Percentiles rank a stretch among this genome's conserved stretches.
Evolutionary conservation across 1,140 invertebrate species (phyloP).

Genomic region (Dermatophagoides farinae): DNA sequence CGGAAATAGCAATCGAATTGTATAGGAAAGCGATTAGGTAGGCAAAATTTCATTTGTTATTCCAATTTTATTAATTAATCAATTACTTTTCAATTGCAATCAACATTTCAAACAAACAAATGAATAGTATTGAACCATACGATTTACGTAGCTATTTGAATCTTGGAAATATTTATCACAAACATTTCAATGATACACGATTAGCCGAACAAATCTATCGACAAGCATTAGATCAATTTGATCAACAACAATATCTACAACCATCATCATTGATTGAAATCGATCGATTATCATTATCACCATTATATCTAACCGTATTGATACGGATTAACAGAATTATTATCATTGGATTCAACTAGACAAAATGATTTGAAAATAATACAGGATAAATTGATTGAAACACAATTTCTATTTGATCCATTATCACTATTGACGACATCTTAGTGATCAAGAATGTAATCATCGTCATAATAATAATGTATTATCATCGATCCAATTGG

Average conservation of each 20-base stretch:
- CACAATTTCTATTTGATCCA: not conserved
- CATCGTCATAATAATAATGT: not conserved
- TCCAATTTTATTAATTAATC: not conserved
- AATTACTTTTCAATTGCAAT: no score
- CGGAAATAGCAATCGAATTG: constrained; percentile 64
- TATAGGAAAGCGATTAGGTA: constrained; percentile 68
- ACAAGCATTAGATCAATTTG: constrained; percentile 31
- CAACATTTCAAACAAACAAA: not conserved
- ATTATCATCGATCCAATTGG: not conserved
- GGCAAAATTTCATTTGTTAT: constrained; percentile 9
- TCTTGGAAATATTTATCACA: constrained; percentile 67
- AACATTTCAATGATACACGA: constrained; percentile 67
- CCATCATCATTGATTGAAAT: not conserved
- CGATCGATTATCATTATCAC: not conserved
- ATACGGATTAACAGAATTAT: not conserved
- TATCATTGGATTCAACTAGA: not conserved
- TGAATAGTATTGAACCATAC: constrained; percentile 59
- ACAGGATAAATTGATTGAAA: not conserved
- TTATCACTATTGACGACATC: not conserved
- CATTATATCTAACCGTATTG: constrained; percentile 2
- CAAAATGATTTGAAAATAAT: not conserved
- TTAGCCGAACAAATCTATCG: constrained; percentile 80
- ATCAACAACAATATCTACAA: not conserved
- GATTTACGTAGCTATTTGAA: constrained; percentile 94
- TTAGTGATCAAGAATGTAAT: not conserved